These are phyloP conservation scores for Petrosia ficiformis DNA, from an alignment of 37 sponge, comb jelly and placozoan genomes.

Conservation along the genomic window DNA sequence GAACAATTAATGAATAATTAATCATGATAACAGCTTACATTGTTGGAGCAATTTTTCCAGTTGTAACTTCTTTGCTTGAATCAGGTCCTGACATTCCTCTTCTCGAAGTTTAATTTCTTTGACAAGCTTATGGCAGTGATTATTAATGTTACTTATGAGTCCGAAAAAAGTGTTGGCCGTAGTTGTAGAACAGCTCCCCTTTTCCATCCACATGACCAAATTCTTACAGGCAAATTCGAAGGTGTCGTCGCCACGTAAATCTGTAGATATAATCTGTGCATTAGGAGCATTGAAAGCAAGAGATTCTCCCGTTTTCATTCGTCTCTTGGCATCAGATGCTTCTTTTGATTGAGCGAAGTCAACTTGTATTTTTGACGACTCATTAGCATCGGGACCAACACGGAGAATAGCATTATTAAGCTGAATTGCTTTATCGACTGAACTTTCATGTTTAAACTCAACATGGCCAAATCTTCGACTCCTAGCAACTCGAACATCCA, in stretches of 20 bases:
- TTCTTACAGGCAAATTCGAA: constrained; percentile 52
- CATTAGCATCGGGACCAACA: constrained; percentile 34
- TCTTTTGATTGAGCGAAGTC: constrained; percentile 62
- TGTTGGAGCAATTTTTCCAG: constrained; percentile 15
- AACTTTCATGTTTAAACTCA: constrained; percentile 31
- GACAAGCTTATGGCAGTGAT: constrained; percentile 28
- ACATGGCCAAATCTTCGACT: constrained; percentile 60
- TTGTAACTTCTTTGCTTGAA: neutral
- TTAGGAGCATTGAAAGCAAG: constrained; percentile 27
- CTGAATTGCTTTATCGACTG: constrained; percentile 54
- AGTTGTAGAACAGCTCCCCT: constrained; percentile 28
- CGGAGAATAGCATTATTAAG: constrained; percentile 27
- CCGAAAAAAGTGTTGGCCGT: constrained; percentile 55
- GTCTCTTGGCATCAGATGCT: neutral
- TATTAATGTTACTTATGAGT: constrained; percentile 46
- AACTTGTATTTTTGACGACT: constrained; percentile 39
- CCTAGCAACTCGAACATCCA: constrained; percentile 43
- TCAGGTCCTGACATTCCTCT: constrained; percentile 18
- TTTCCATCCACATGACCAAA: constrained; percentile 57
- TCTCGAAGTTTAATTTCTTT: constrained; percentile 46
- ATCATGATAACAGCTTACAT: too few species aligned
- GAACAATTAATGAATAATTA: too few species aligned
- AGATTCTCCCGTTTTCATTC: constrained; percentile 5
- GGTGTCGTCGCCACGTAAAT: constrained; percentile 42
- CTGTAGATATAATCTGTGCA: constrained; percentile 20